phyloP scores from a whole-genome alignment of 64 coral and sea anemone species.

The Stichodactyla helianthus region DNA sequence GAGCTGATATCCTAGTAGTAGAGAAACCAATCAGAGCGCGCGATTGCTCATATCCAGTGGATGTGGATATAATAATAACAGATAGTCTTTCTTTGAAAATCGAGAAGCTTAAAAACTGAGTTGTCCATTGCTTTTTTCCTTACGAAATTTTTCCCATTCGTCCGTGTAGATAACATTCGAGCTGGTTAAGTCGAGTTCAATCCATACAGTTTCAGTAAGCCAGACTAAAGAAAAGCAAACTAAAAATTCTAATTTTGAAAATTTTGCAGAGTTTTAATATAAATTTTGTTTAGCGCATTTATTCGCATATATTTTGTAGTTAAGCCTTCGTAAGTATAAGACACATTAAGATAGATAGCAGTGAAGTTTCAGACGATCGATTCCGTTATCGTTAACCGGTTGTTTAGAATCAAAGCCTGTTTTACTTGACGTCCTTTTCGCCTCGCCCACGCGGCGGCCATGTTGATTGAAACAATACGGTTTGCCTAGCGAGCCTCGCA shows the following conservation, averaged over 20 bases:
- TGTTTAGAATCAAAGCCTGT: not conserved
- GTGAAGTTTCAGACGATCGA: not conserved
- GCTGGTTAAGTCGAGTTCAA: conserved; percentile 6
- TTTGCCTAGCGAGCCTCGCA: too few relatives aligned
- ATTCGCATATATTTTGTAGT: conserved; percentile 16
- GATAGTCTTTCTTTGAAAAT: too few relatives aligned
- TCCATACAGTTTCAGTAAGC: not conserved
- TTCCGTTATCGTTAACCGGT: not conserved
- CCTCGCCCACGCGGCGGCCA: too few relatives aligned
- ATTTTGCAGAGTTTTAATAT: conserved; percentile 28
- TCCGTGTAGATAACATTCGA: not conserved
- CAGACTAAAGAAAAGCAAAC: not conserved
- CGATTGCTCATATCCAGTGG: too few relatives aligned
- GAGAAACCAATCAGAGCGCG: too few relatives aligned
- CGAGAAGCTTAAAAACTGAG: too few relatives aligned
- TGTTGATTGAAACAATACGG: too few relatives aligned
- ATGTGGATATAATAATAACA: too few relatives aligned
- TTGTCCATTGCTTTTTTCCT: not conserved
- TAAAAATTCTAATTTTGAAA: conserved; percentile 5
- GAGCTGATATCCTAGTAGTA: too few relatives aligned
- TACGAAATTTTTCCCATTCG: not conserved
- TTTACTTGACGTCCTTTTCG: not conserved
- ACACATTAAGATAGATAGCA: not conserved
- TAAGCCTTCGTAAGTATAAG: not conserved
- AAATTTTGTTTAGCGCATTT: conserved; percentile 20